A percentile compares a stretch with the other conserved stretches of the same genome.
Conservation (phyloP, 1,140 invertebrate genomes). For the Cydia pomonella region DNA sequence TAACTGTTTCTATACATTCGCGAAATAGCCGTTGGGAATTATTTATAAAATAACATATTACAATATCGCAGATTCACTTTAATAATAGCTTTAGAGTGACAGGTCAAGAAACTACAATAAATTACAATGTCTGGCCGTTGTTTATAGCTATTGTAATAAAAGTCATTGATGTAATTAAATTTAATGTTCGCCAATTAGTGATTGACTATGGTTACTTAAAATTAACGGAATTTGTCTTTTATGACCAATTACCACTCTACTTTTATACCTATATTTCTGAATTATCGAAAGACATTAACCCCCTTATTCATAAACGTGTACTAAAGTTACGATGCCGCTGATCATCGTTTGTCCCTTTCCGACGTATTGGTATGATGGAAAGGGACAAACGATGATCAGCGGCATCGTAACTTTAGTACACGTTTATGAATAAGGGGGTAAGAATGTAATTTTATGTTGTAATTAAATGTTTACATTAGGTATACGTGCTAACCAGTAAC, state of each 20-base stretch:
- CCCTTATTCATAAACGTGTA: no score
- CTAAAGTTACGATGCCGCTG: no score
- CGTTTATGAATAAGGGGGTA: no score
- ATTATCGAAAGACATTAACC: no score
- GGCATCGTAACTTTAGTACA: no score
- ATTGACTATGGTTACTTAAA: not conserved
- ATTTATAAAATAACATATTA: conserved; percentile 62
- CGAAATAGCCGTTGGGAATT: conserved; percentile 59
- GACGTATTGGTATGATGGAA: no score
- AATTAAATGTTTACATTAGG: no score
- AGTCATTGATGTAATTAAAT: conserved; percentile 5
- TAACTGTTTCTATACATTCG: conserved; percentile 58
- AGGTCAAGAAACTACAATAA: conserved; percentile 43
- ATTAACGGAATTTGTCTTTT: not conserved
- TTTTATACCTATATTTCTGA: no score
- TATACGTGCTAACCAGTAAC: no score
- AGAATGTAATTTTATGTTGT: no score
- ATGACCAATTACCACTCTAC: not conserved
- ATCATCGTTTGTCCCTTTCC: no score
- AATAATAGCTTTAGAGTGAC: conserved; percentile 59
- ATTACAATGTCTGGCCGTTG: conserved; percentile 41
- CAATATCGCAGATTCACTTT: conserved; percentile 46
- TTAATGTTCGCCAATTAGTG: conserved; percentile 18
- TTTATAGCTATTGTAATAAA: conserved; percentile 32
- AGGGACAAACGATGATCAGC: no score